These are phyloP conservation scores for Catocala nupta DNA, from an alignment of 2,888 invertebrate genomes.

Conservation along the genomic window DNA sequence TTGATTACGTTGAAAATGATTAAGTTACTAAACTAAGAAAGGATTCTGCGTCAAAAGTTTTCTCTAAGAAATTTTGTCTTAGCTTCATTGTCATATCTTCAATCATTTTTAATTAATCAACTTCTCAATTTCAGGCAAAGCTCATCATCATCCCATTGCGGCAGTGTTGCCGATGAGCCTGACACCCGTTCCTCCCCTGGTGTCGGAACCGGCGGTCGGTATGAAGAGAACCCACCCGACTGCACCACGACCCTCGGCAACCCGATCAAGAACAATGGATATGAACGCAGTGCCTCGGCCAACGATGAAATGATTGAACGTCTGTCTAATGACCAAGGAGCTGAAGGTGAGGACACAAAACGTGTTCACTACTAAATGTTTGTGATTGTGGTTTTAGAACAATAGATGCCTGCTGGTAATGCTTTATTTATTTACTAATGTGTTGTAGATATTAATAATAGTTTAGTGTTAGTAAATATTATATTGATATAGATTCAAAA, in stretches of 20 bases:
- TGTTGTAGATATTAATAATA: not conserved
- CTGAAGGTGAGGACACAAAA: conserved; percentile 74
- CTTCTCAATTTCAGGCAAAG: conserved; percentile 73
- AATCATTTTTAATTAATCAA: too few relatives aligned
- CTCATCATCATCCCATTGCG: conserved; percentile 85
- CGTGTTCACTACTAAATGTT: conserved; percentile 4
- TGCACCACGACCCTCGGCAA: conserved; percentile 82
- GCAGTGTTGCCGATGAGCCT: conserved; percentile 83
- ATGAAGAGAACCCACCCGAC: conserved; percentile 80
- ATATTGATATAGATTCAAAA: too few relatives aligned
- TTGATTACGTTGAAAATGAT: too few relatives aligned
- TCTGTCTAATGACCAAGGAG: conserved; percentile 83
- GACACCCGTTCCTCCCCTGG: conserved; percentile 85
- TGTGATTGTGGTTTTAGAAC: conserved; percentile 6
- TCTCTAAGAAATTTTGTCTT: too few relatives aligned
- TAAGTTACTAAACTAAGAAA: too few relatives aligned
- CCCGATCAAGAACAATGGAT: conserved; percentile 85
- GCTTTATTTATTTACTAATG: not conserved
- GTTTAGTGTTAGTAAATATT: too few relatives aligned
- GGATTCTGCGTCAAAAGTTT: too few relatives aligned
- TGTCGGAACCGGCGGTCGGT: conserved; percentile 81
- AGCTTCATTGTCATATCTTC: too few relatives aligned
- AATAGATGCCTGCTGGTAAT: not conserved
- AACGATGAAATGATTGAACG: conserved; percentile 83
- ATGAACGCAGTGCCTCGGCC: conserved; percentile 79